Evolutionary conservation across 2,797 vertebrate genomes (phyloP).

Genomic region (Choloepus didactylus): DNA sequence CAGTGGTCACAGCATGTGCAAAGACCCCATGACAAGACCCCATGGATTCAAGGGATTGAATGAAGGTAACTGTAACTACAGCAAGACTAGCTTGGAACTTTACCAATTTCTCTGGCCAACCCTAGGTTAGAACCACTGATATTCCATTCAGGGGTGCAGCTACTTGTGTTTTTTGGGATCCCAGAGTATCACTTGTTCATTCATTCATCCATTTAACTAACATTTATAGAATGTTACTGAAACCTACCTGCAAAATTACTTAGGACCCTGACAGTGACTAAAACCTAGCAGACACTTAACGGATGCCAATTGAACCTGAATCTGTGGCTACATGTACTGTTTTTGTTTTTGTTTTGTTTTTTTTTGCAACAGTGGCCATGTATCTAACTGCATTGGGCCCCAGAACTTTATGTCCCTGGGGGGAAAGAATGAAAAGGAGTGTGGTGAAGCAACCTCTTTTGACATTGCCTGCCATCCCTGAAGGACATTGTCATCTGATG

Average conservation of each 20-base stretch:
- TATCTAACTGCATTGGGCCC: neutral
- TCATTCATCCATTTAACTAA: too few relatives aligned
- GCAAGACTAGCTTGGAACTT: neutral
- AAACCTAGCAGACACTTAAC: neutral
- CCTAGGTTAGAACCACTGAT: neutral
- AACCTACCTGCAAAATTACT: neutral
- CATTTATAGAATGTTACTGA: too few relatives aligned
- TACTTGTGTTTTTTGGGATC: too few relatives aligned
- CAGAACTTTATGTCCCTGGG: neutral
- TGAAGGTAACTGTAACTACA: neutral
- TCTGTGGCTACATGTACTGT: too few relatives aligned
- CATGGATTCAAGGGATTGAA: neutral
- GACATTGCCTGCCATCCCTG: rapidly evolving
- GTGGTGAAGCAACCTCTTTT: neutral
- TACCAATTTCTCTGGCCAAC: neutral
- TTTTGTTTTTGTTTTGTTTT: too few relatives aligned
- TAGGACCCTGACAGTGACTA: neutral
- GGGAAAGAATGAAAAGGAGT: neutral
- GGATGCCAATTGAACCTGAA: neutral
- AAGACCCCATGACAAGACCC: neutral
- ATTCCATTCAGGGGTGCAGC: neutral
- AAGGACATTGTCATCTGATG: neutral
- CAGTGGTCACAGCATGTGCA: neutral
- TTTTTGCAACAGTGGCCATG: neutral
- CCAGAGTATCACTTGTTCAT: too few relatives aligned